phyloP scores from a whole-genome alignment of 2,113 vertebrate genomes.

The Rhinoderma darwinii region DNA sequence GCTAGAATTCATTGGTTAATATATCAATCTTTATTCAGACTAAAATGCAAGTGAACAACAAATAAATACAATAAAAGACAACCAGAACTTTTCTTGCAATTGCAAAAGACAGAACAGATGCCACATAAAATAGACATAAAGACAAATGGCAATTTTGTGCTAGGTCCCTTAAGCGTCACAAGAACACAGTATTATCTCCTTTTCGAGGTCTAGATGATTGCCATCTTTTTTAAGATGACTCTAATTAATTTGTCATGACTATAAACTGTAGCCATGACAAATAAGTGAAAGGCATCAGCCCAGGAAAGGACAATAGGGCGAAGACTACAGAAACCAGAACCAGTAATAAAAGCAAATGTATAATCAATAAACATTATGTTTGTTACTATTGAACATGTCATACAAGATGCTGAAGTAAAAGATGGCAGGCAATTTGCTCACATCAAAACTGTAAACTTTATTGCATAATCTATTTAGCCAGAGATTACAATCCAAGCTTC shows the following conservation, averaged over 20 bases:
- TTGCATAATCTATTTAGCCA: neutral
- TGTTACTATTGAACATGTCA: slow-evolving; percentile 11
- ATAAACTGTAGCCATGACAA: neutral
- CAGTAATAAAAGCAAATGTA: slow-evolving; percentile 21
- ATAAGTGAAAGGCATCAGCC: neutral
- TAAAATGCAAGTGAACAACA: neutral
- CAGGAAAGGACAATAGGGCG: neutral
- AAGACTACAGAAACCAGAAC: neutral
- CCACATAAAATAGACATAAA: slow-evolving; percentile 7
- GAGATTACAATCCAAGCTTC: neutral
- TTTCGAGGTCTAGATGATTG: neutral
- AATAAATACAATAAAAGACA: slow-evolving; percentile 20
- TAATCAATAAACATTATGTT: slow-evolving; percentile 15
- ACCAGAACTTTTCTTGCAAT: neutral
- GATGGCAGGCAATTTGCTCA: neutral
- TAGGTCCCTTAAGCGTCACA: neutral
- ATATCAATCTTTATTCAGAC: neutral
- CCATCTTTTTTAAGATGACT: neutral
- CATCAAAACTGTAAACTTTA: slow-evolving; percentile 9
- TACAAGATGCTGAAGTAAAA: neutral
- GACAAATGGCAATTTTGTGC: neutral
- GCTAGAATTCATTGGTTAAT: neutral
- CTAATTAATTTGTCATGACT: slow-evolving; percentile 4
- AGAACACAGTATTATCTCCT: slow-evolving; percentile 4
- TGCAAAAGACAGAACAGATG: slow-evolving; percentile 25